Base-by-base conservation (phyloP, 2,888 invertebrate species). In the Synergus japonicus region DNA sequence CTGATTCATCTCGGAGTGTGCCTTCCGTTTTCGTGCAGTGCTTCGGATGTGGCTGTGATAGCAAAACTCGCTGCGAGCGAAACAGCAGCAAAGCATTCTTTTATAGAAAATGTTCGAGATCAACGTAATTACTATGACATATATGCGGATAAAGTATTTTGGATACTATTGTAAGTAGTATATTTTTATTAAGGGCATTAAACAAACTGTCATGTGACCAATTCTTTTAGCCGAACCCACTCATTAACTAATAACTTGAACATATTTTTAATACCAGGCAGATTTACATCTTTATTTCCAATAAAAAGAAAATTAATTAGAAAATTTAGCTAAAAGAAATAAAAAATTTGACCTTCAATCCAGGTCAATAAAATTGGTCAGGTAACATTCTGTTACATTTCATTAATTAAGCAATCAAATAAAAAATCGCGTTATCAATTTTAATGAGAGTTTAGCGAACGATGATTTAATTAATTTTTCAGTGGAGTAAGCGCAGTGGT, bases 1-100 rank as follows among this genome's bases (percentile, higher is more conserved):
- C 94, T 95, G 4, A 92, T 97, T 67, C 95, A 96, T 88, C 93
- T 97, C 7, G 97, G 97, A 0, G 92, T 96, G 15, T 97, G 97
- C 89, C 92, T 97, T 78, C 97, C 97, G 15, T 93, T 94, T 77
- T 93, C 94, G 8, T 97, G 97, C 89, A 92, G 93, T 8, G 94
- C 94, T 8, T 90, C 92, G 4, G 96, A 96, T 80, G 94, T 96
- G n/a, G 92, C 92, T 18, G 91, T 91, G 4, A 87, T 92, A 69
- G 89, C 88, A 2, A 90, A 92, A 85, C 92, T 91, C 15, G 88
- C 94, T 0, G 94, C 95, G 0, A 93, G 93, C 77, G 93, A 93
- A 10, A 93, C 94, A 0, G 88, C 89, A n/a, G 84, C 82, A 79
- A 86, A 88, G 92, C 79, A 93, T 94, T 88, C 89, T 29, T 80